Evolutionary conservation across 2,113 vertebrate species (phyloP).

Genomic region (Onychostruthus taczanowskii): DNA sequence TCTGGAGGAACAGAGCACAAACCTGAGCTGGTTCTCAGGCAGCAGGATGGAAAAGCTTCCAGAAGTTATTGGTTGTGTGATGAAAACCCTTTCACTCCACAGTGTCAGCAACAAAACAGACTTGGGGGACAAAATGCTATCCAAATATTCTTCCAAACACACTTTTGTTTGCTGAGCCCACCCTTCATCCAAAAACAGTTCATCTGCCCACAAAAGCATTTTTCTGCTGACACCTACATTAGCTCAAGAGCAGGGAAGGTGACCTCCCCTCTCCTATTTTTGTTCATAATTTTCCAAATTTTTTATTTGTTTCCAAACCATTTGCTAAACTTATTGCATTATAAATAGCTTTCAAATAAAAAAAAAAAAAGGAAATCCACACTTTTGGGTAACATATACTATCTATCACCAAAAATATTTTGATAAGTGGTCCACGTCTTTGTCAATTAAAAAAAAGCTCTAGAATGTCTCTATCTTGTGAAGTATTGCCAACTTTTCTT

Average conservation of each 20-base stretch:
- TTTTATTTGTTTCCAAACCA: neutral
- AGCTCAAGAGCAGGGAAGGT: neutral
- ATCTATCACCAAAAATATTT: neutral
- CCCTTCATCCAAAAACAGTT: neutral
- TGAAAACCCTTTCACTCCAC: neutral
- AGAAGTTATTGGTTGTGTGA: neutral
- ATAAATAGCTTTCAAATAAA: neutral
- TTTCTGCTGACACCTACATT: neutral
- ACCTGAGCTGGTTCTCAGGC: rapidly evolving
- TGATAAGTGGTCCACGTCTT: neutral
- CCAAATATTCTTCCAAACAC: neutral
- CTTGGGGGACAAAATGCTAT: rapidly evolving
- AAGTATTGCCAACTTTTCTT: neutral
- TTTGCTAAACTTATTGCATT: neutral
- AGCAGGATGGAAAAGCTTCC: neutral
- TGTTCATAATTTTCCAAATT: neutral
- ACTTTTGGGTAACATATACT: neutral
- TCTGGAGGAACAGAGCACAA: neutral
- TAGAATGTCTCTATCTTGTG: neutral
- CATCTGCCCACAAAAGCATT: neutral
- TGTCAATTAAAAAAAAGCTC: neutral
- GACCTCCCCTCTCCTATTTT: neutral
- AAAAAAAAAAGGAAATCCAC: neutral
- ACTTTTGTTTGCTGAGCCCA: neutral
- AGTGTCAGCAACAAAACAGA: rapidly evolving